A percentile compares a stretch with the other conserved stretches of the same genome.
Conservation (phyloP, 2,113 vertebrate genomes). For the Oreochromis tanganicae region DNA sequence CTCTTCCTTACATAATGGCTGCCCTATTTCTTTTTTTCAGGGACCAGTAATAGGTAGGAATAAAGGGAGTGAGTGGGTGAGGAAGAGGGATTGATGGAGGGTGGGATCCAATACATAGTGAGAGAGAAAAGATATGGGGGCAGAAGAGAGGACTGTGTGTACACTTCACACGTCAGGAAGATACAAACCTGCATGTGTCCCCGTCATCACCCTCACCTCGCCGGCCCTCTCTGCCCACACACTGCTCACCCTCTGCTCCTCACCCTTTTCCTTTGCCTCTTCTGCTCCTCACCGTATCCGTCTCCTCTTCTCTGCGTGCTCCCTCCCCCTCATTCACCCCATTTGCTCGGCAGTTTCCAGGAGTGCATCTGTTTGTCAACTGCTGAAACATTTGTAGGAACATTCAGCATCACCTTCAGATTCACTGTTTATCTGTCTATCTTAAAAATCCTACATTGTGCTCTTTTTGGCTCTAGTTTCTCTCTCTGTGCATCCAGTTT, state of each 20-base stretch:
- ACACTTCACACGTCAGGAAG: conserved; percentile 49
- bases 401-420: neutral
- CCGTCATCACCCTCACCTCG: conserved; percentile 28
- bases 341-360: neutral
- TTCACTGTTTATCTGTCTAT: neutral
- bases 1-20: conserved; percentile 67
- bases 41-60: conserved; percentile 56
- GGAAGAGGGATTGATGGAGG: conserved; percentile 42
- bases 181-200: conserved; percentile 38
- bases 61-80: conserved; percentile 60
- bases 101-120: conserved; percentile 27
- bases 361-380: neutral
- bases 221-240: conserved; percentile 34
- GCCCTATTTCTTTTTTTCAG: conserved; percentile 64
- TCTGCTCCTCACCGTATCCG: neutral
- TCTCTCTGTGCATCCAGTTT: neutral
- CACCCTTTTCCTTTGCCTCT: neutral
- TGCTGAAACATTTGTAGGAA: neutral
- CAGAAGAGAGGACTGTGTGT: conserved; percentile 38
- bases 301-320: neutral
- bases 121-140: conserved; percentile 27
- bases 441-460: neutral
- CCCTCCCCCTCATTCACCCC: neutral
- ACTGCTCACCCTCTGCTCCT: neutral
- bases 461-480: neutral